Base-by-base conservation (phyloP, 2,888 invertebrate species). In the Nezara viridula region DNA sequence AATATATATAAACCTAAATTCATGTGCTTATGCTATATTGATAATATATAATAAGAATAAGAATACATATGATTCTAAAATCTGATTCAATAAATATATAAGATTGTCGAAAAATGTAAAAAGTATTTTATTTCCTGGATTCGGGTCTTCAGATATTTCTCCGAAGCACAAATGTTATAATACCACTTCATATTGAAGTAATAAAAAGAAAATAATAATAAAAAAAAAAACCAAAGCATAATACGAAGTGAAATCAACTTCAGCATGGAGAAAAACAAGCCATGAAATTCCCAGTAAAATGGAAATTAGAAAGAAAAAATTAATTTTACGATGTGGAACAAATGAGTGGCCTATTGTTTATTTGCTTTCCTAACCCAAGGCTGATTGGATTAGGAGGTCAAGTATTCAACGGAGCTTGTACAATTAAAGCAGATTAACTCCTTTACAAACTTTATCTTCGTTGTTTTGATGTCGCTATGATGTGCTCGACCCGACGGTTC, bases 391-490 rank as follows among this genome's bases (percentile, higher is more conserved):
- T 60, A 60, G 60, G 32, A 32, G 27, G 27, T 27, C 60, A 14
- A 60, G 32, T 60, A 32, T 60, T 60, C 60, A 32, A 60, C 60
- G 7, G 60, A 60, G 60, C 60, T 60, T 27, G 60, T 60, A 2
- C 27, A 60, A 60, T 60, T 60, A 60, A 60, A 60, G 60, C 60
- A 60, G 60, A 60, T 60, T 60, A 60, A 60, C 60, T 60, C 60
- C 60, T 60, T 60, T 60, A 60, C 60, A 27, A 60, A 60, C 27
- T 60, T 60, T 60, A 14, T 60, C 60, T 60, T 60, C 16, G 27
- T 5, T 60, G 60, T 60, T 60, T 60, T 27, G 32, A n/a, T n/a
- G n/a, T n/a, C 5, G 32, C 27, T 2, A 12, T 32, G 60, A 60
- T 60, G 27, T 27, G n/a, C 60, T 27, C 60, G 12, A 60, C 27